Evolutionary conservation across 30 jellyfish, hydroid and myxozoan genomes (phyloP).

Genomic region (Hydractinia echinata): DNA sequence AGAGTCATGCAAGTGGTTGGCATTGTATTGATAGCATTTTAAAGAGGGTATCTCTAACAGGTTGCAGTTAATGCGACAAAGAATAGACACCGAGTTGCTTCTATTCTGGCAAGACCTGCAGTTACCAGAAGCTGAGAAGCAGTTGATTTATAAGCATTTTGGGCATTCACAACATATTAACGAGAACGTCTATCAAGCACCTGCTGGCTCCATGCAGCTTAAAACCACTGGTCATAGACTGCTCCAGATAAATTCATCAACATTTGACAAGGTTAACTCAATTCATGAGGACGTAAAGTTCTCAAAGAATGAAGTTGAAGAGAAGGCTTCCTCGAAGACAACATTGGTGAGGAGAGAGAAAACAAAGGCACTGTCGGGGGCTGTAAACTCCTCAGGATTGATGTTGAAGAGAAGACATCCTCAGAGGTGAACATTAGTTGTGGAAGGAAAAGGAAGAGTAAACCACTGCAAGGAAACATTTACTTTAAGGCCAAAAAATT

Average conservation of each 20-base stretch:
- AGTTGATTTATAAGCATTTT: constrained; percentile 5
- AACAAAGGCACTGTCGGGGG: no score
- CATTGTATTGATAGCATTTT: background rate
- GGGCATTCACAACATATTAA: constrained; percentile 6
- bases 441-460: no score
- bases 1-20: constrained; percentile 10
- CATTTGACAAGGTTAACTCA: no score
- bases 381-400: no score
- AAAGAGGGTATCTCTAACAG: constrained; percentile 3
- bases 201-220: constrained; percentile 24
- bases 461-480: no score
- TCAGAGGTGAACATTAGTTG: no score
- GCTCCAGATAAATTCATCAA: background rate
- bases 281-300: no score
- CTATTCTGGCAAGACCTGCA: constrained; percentile 1
- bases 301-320: no score
- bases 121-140: background rate
- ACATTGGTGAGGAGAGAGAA: no score
- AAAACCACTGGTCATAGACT: constrained; percentile 15
- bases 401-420: no score
- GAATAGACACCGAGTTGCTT: constrained; percentile 25
- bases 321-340: no score
- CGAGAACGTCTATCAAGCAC: constrained; percentile 15
- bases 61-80: constrained; percentile 25
- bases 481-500: no score